Evolutionary conservation across 2,888 invertebrate genomes (phyloP), one percentile per base, ranked within the genome.

Genomic region (Cataglyphis livida): DNA sequence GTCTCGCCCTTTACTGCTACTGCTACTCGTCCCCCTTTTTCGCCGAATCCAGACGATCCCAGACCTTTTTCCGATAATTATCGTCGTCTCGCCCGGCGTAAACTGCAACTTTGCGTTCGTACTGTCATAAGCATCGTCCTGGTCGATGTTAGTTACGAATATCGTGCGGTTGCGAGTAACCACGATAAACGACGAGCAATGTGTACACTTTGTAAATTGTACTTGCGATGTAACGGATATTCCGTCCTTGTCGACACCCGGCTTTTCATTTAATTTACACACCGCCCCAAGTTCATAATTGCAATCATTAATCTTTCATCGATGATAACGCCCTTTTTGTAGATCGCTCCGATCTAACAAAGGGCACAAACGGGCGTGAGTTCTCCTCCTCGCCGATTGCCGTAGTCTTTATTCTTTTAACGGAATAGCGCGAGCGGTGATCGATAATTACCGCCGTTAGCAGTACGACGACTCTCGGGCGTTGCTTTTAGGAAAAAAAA

Each of bases 1-100:
- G 6, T 32, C 41, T 48, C 61, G 62, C 38, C 62, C 71, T n/a
- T n/a, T n/a, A n/a, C n/a, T n/a, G 59, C 59, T 71, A 35, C 71
- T 59, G 59, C 21, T 2, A 25, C 78, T 71, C 59, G 35, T 71
- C 59, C 18, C 59, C 21, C 21, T 71, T 44, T 59, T 59, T 35
- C 70, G 38, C 32, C 78, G 44, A 59, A 79, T 79, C 70, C 71
- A 38, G 41, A 59, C 78, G 78, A 79, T 79, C 18, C 57, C n/a
- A n/a, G 0, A 59, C 71, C 78, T 71, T 79, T 79, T 79, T 71
- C 71, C 78, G 44, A 79, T 79, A 79, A 79, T 79, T 70, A 71
- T 57, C 71, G 66, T 66, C 66, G 54, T 51, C 65, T 57, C 68
- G 38, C 18, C 9, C 38, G 25, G 66, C 5, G 51, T 51, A n/a